Evolutionary conservation across 1,140 invertebrate genomes (phyloP).

Genomic region (Goniozus legneri): DNA sequence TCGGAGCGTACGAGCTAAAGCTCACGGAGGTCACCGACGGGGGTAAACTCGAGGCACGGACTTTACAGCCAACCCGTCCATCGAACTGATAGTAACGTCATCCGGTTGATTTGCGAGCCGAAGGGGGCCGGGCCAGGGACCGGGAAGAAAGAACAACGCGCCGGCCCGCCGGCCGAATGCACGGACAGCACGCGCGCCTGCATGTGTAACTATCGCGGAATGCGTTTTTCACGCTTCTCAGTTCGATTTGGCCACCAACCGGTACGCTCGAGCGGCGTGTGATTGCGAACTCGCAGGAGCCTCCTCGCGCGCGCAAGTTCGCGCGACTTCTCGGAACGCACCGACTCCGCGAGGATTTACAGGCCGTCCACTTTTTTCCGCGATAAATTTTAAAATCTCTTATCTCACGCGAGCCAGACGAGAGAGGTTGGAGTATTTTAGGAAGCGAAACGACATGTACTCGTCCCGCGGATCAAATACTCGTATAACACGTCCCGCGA

Average conservation of each 20-base stretch:
- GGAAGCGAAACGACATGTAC: too few species aligned
- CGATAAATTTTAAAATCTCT: too few species aligned
- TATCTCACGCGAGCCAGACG: too few species aligned
- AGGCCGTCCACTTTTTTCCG: conserved; percentile 6
- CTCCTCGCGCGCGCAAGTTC: too few species aligned
- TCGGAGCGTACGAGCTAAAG: neutral
- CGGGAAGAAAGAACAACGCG: conserved; percentile 5
- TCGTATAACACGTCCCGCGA: too few species aligned
- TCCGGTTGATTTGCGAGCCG: conserved; percentile 38
- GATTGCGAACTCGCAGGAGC: too few species aligned
- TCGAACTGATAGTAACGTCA: conserved; percentile 33
- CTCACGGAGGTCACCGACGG: conserved; percentile 3
- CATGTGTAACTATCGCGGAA: conserved; percentile 36
- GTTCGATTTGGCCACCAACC: conserved; percentile 35
- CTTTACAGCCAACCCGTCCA: conserved; percentile 35
- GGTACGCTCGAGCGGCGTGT: too few species aligned
- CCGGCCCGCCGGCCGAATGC: neutral
- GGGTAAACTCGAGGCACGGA: conserved; percentile 25
- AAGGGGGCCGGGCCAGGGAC: conserved; percentile 13
- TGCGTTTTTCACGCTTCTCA: conserved; percentile 44
- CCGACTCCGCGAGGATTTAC: too few species aligned
- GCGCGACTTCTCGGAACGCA: too few species aligned
- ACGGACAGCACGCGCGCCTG: too few species aligned
- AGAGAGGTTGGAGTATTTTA: too few species aligned
- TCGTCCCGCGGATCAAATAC: too few species aligned